Evolutionary conservation across 2,113 vertebrate species (phyloP).

Genomic region (Amazona guildingii): DNA sequence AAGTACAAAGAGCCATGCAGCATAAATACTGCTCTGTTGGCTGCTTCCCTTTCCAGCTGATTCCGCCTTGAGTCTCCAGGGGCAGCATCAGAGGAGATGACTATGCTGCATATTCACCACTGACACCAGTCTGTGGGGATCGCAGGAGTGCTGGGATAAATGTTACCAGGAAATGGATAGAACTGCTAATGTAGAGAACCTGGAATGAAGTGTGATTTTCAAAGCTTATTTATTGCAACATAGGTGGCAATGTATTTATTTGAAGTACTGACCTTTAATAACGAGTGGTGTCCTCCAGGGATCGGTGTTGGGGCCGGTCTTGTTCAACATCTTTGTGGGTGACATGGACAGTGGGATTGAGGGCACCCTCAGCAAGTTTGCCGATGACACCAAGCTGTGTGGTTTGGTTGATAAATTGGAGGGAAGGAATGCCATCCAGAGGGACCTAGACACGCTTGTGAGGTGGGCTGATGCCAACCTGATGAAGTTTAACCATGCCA

Average conservation of each 20-base stretch:
- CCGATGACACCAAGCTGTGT: too few species aligned
- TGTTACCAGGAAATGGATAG: neutral
- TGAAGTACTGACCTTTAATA: neutral
- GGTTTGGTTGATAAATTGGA: too few species aligned
- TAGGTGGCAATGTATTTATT: neutral
- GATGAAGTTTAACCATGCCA: too few species aligned
- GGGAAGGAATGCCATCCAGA: too few species aligned
- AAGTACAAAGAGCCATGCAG: neutral
- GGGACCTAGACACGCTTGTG: too few species aligned
- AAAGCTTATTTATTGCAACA: neutral
- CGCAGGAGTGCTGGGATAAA: neutral
- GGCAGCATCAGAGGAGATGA: neutral
- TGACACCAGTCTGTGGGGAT: rapidly evolving
- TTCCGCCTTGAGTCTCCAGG: neutral
- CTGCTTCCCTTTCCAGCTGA: neutral
- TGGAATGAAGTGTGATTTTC: neutral
- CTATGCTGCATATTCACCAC: neutral
- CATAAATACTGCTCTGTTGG: neutral
- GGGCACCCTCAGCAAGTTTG: too few species aligned
- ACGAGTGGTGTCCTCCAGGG: too few species aligned
- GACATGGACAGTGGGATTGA: too few species aligned
- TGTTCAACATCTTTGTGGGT: too few species aligned
- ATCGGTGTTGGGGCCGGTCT: too few species aligned
- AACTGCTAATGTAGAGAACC: neutral
- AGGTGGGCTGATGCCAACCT: too few species aligned